A percentile compares a stretch with the other conserved stretches of the same genome.
These are phyloP conservation scores for Phenganax marumi DNA, from an alignment of 92 coral and sea anemone species.

Conservation along the genomic window DNA sequence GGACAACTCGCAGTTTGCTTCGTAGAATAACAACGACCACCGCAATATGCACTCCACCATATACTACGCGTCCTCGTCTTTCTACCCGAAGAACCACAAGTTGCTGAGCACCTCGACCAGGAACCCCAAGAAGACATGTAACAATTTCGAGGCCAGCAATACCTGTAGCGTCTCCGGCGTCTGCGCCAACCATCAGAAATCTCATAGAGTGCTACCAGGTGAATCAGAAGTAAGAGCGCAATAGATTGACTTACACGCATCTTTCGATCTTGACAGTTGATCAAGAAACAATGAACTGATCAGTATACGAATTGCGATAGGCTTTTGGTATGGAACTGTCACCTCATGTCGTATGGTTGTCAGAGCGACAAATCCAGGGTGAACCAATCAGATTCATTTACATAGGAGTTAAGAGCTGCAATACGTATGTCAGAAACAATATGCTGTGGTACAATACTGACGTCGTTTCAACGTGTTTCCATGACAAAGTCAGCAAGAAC, in stretches of 20 bases:
- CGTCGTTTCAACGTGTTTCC: too few species aligned
- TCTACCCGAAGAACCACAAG: slow-evolving; percentile 63
- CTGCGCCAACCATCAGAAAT: background rate
- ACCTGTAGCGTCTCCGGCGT: slow-evolving; percentile 53
- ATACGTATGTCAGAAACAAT: too few species aligned
- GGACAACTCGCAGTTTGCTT: slow-evolving; percentile 61
- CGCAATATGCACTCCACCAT: slow-evolving; percentile 20
- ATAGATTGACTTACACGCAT: background rate
- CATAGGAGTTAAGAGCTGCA: too few species aligned
- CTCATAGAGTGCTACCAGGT: background rate
- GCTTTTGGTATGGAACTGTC: too few species aligned
- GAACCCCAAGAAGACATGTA: slow-evolving; percentile 63
- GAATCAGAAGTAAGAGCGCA: background rate
- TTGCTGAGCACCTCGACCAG: slow-evolving; percentile 61
- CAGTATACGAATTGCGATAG: too few species aligned
- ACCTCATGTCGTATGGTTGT: too few species aligned
- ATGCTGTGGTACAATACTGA: too few species aligned
- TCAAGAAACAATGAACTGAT: too few species aligned
- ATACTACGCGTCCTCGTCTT: slow-evolving; percentile 51
- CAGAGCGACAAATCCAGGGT: too few species aligned
- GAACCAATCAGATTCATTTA: too few species aligned
- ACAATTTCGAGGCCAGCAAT: slow-evolving; percentile 59
- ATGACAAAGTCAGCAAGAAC: too few species aligned
- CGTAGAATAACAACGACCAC: slow-evolving; percentile 7
- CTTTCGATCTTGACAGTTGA: background rate